Percentiles rank a stretch among this genome's conserved stretches.
phyloP scores from a whole-genome alignment of 2,113 vertebrate species.

The Cavia porcellus region DNA sequence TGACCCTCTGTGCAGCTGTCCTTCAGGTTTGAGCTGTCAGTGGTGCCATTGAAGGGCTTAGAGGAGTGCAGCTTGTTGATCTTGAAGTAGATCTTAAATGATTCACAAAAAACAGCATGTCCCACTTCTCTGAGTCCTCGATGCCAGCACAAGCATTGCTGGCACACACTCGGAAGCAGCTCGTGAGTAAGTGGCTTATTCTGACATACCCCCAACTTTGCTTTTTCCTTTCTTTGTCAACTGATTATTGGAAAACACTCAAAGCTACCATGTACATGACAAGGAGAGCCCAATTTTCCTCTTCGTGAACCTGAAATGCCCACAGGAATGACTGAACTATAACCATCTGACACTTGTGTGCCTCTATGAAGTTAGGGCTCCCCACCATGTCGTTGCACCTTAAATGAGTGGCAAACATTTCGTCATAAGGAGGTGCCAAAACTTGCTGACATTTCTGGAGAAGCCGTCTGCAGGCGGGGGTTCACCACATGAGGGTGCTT shows the following conservation, averaged over 20 bases:
- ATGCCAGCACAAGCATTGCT: constrained; percentile 98
- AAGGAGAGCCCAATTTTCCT: neutral
- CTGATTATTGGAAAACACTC: constrained; percentile 82
- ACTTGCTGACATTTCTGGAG: constrained; percentile 98
- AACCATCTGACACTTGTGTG: neutral
- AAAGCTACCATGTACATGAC: neutral
- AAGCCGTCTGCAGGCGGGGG: constrained; percentile 95
- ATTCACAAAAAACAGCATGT: constrained; percentile 98
- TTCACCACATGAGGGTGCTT: constrained; percentile 98
- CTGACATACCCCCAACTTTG: constrained; percentile 96
- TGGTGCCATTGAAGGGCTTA: constrained; percentile 97
- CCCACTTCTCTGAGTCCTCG: constrained; percentile 99
- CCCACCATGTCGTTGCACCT: constrained; percentile 88
- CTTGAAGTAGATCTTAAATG: constrained; percentile 99
- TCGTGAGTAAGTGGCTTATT: constrained; percentile 97
- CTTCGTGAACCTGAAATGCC: neutral
- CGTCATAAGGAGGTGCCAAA: constrained; percentile 96
- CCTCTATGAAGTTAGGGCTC: neutral
- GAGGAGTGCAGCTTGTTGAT: constrained; percentile 98
- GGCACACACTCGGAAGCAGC: constrained; percentile 97
- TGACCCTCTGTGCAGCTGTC: constrained; percentile 96
- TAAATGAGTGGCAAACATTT: constrained; percentile 98
- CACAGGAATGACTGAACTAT: neutral
- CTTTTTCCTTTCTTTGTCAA: constrained; percentile 94
- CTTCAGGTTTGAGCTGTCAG: constrained; percentile 98